Base-by-base conservation (phyloP, 92 coral and sea anemone genomes). In the Actinostola sp. region DNA sequence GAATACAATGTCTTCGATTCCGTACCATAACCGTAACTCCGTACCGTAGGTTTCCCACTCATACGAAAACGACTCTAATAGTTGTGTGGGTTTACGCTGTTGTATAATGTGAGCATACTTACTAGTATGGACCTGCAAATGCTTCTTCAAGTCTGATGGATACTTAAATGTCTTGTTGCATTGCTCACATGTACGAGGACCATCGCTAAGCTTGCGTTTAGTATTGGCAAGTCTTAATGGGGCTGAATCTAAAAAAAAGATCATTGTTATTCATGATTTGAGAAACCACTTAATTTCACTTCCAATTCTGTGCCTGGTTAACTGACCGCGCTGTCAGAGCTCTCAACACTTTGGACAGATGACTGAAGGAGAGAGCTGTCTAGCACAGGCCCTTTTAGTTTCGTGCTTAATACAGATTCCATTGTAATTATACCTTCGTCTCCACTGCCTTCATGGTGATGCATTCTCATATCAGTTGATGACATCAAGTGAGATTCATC, bases 41-140 rank as follows among this genome's bases (percentile, higher is more conserved):
- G n/a, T n/a, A n/a, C n/a, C n/a, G n/a, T n/a, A n/a, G n/a, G n/a
- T n/a, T n/a, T n/a, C n/a, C n/a, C n/a, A n/a, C n/a, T n/a, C n/a
- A n/a, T n/a, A n/a, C n/a, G n/a, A n/a, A n/a, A n/a, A n/a, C n/a
- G n/a, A n/a, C n/a, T n/a, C n/a, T n/a, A n/a, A n/a, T n/a, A n/a
- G n/a, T n/a, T n/a, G n/a, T n/a, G n/a, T n/a, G n/a, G n/a, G n/a
- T n/a, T n/a, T n/a, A n/a, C n/a, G n/a, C n/a, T n/a, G n/a, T n/a
- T n/a, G n/a, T n/a, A n/a, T n/a, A n/a, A n/a, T n/a, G n/a, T n/a
- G n/a, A n/a, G n/a, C n/a, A n/a, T n/a, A 63, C 91, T 84, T 36
- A 92, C 98, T 97, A 51, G 98, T 94, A 87, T 94, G 98, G 26
- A 94, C 92, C 86, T 94, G 98, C 43, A 94, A 77, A 67, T 94